Conservation (phyloP, 2,113 vertebrate species). For the Fregetta grallaria region DNA sequence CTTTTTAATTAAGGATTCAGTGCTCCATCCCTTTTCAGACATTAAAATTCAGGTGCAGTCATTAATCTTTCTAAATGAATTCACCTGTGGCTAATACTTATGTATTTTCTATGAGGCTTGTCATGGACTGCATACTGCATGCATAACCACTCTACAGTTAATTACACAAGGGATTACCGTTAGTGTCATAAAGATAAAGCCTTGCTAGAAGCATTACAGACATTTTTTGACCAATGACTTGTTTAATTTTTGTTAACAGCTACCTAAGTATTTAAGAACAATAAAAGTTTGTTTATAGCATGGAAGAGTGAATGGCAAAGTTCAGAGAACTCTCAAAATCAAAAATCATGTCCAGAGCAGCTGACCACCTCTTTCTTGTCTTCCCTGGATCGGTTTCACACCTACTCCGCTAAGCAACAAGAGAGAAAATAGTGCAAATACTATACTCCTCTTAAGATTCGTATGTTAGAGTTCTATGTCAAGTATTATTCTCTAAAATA, state of each 20-base stretch:
- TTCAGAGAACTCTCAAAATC: background rate
- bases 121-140: conserved; percentile 81
- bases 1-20: conserved; percentile 89
- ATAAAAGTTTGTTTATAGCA: conserved; percentile 57
- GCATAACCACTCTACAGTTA: conserved; percentile 83
- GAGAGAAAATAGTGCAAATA: background rate
- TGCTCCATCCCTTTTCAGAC: conserved; percentile 82
- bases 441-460: background rate
- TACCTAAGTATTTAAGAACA: conserved; percentile 70
- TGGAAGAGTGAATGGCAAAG: background rate
- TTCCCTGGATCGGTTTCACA: background rate
- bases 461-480: background rate
- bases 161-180: conserved; percentile 87
- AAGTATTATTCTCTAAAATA: background rate
- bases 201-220: conserved; percentile 73
- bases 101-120: conserved; percentile 89
- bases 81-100: conserved; percentile 91
- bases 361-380: background rate
- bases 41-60: conserved; percentile 89
- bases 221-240: conserved; percentile 73
- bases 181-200: conserved; percentile 84
- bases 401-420: background rate
- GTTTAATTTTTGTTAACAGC: conserved; percentile 75
- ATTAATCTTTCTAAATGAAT: conserved; percentile 91
- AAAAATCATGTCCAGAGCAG: background rate